Percentiles rank a stretch among this genome's conserved stretches.
Evolutionary conservation across 2,888 invertebrate genomes (phyloP).

Genomic region (Acleris cristana): DNA sequence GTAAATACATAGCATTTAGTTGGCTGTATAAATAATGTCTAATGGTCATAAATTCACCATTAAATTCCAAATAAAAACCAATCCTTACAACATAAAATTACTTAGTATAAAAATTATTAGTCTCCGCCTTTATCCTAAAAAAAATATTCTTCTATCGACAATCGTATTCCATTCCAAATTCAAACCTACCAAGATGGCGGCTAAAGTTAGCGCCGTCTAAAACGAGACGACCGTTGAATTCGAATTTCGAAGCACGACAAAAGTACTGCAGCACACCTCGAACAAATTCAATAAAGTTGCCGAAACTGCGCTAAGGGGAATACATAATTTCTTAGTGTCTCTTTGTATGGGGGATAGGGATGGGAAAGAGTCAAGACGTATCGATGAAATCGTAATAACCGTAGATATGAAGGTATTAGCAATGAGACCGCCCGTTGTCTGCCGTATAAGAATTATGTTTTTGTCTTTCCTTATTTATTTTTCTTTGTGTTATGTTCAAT

Average conservation of each 20-base stretch:
- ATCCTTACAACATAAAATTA: too few species aligned
- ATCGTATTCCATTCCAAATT: constrained; percentile 33
- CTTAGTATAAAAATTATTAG: too few species aligned
- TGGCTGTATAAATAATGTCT: too few species aligned
- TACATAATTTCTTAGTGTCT: constrained; percentile 83
- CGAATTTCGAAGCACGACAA: constrained; percentile 74
- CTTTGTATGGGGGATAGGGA: constrained; percentile 71
- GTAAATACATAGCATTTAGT: too few species aligned
- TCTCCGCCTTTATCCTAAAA: too few species aligned
- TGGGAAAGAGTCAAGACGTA: constrained; percentile 40
- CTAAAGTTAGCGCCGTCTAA: constrained; percentile 41
- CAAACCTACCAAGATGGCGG: constrained; percentile 46
- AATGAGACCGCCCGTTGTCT: too few species aligned
- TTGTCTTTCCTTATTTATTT: too few species aligned
- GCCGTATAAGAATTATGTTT: too few species aligned
- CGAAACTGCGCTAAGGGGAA: constrained; percentile 80
- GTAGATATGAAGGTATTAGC: not conserved
- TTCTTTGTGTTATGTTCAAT: too few species aligned
- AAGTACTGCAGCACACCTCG: constrained; percentile 75
- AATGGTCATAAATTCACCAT: too few species aligned
- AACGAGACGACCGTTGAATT: constrained; percentile 54
- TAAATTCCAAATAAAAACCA: too few species aligned
- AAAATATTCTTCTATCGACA: too few species aligned
- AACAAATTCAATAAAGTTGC: constrained; percentile 83
- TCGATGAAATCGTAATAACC: constrained; percentile 27